phyloP scores from a whole-genome alignment of 2,888 invertebrate genomes.

The Zhuqinia jingwanae region DNA sequence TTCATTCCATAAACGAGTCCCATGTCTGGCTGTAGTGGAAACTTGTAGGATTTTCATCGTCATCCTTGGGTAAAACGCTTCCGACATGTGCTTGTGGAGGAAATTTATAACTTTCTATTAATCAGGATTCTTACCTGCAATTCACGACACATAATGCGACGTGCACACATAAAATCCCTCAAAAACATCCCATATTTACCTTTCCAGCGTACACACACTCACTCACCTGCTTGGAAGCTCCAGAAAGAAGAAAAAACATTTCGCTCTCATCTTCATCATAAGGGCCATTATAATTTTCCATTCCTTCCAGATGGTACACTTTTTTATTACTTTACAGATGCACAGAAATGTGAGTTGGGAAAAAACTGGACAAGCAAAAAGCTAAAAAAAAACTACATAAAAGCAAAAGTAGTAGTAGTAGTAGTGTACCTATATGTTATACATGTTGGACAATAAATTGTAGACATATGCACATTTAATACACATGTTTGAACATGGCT shows the following conservation, averaged over 20 bases:
- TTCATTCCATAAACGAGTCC: too few relatives aligned
- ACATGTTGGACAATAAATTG: too few relatives aligned
- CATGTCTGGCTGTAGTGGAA: too few relatives aligned
- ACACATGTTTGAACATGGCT: too few relatives aligned
- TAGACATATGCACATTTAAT: too few relatives aligned
- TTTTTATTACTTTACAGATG: slow-evolving; percentile 24
- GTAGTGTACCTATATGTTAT: too few relatives aligned
- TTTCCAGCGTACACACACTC: too few relatives aligned
- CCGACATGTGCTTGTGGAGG: background rate
- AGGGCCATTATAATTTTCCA: slow-evolving; percentile 37
- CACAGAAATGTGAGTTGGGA: background rate
- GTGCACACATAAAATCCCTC: too few relatives aligned
- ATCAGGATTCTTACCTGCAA: slow-evolving; percentile 36
- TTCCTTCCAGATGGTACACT: slow-evolving; percentile 42
- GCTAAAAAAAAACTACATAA: too few relatives aligned
- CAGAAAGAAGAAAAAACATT: background rate
- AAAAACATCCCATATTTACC: too few relatives aligned
- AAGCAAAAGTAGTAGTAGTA: too few relatives aligned
- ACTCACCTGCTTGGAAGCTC: background rate
- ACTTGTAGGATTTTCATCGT: background rate
- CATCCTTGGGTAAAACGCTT: background rate
- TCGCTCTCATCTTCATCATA: background rate
- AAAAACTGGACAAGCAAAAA: background rate
- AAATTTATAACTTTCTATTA: slow-evolving; percentile 29
- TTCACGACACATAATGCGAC: background rate